Conservation (phyloP, 2,888 invertebrate species). For the Eremobia ochroleuca region DNA sequence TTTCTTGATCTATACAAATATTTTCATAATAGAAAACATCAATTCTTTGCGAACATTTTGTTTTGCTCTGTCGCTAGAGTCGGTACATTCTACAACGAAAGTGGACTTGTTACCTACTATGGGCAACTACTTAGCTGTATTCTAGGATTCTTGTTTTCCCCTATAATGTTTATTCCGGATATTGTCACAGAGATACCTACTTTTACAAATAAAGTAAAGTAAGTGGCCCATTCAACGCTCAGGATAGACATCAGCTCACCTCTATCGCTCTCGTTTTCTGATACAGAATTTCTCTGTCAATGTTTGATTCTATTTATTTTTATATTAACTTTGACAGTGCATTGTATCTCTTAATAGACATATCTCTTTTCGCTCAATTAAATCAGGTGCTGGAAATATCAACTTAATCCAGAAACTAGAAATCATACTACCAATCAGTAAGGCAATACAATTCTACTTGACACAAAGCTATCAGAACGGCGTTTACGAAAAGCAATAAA, state of each 20-base stretch:
- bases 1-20: background rate
- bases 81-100: slow-evolving; percentile 36
- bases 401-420: slow-evolving; percentile 2
- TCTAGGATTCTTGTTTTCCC: slow-evolving; percentile 30
- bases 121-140: slow-evolving; percentile 48
- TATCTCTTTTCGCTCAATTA: background rate
- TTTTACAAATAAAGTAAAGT: slow-evolving; percentile 46
- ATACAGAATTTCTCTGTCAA: slow-evolving; percentile 8
- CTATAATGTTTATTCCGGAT: slow-evolving; percentile 36
- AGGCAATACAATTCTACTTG: slow-evolving; percentile 3
- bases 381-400: background rate
- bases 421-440: slow-evolving; percentile 14
- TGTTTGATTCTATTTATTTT: background rate
- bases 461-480: slow-evolving; percentile 7
- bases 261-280: slow-evolving; percentile 25
- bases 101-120: slow-evolving; percentile 31
- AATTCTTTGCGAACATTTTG: background rate
- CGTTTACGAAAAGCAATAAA: slow-evolving; percentile 44
- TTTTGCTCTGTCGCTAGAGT: background rate
- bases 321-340: background rate
- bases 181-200: slow-evolving; percentile 23
- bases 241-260: slow-evolving; percentile 11
- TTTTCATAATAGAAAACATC: background rate
- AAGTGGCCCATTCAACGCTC: slow-evolving; percentile 28
- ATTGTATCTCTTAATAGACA: background rate